These are phyloP conservation scores for Panzeria rudis DNA, from an alignment of 2,888 invertebrate genomes.

Conservation along the genomic window DNA sequence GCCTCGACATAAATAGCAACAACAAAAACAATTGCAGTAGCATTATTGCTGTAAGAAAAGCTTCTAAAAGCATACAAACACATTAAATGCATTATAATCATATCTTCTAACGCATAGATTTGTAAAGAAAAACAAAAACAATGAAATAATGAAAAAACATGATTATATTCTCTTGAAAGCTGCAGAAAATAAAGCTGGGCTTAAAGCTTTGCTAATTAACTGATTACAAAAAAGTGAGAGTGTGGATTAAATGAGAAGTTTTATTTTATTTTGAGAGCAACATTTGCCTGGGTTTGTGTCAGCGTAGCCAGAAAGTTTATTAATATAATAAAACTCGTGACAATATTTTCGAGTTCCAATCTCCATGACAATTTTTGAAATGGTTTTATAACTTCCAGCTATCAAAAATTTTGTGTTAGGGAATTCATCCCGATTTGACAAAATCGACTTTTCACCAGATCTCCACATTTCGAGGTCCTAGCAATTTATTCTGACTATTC, in stretches of 20 bases:
- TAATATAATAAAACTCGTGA: not conserved
- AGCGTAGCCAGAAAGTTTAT: not conserved
- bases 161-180: constrained; percentile 11
- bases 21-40: constrained; percentile 59
- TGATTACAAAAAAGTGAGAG: constrained; percentile 8
- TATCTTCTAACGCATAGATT: constrained; percentile 47
- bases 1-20: constrained; percentile 71
- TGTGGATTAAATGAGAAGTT: constrained; percentile 12
- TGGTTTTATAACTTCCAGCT: too few relatives aligned
- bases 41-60: constrained; percentile 49
- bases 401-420: too few relatives aligned
- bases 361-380: too few relatives aligned
- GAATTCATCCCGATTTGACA: too few relatives aligned
- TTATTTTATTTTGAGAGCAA: constrained; percentile 5
- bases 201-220: constrained; percentile 42
- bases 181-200: constrained; percentile 18
- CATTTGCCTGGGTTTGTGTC: not conserved
- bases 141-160: not conserved
- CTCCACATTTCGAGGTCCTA: too few relatives aligned
- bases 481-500: too few relatives aligned
- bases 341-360: too few relatives aligned
- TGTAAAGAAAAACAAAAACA: constrained; percentile 36
- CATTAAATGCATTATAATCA: constrained; percentile 11
- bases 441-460: too few relatives aligned
- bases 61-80: constrained; percentile 50